A percentile compares a stretch with the other conserved stretches of the same genome.
phyloP scores from a whole-genome alignment of 1,140 invertebrate genomes.

The Zaprionus ornatus region DNA sequence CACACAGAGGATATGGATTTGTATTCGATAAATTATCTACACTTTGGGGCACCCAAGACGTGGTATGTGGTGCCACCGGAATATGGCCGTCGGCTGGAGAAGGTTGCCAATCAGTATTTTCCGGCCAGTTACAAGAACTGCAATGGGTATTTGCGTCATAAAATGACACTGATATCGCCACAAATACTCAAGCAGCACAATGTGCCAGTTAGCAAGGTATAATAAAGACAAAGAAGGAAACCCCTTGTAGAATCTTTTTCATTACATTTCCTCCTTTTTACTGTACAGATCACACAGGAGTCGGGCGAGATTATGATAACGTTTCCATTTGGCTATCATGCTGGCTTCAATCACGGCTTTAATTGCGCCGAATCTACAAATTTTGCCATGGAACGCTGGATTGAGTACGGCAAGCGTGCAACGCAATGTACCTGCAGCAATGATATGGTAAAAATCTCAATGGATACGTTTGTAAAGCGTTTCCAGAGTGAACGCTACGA shows the following conservation, averaged over 20 bases:
- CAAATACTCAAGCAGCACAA: conserved; percentile 96
- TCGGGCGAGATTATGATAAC: conserved; percentile 99
- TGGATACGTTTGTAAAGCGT: conserved; percentile 98
- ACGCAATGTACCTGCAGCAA: conserved; percentile 93
- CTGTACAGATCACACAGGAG: conserved; percentile 94
- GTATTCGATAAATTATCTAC: conserved; percentile 99
- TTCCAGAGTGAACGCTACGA: conserved; percentile 95
- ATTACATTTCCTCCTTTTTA: neutral
- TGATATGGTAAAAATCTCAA: conserved; percentile 98
- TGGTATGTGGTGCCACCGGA: conserved; percentile 99
- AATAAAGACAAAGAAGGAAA: neutral
- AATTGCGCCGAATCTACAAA: conserved; percentile 99
- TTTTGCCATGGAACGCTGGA: conserved; percentile 98
- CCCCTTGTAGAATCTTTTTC: neutral
- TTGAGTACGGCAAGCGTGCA: conserved; percentile 98
- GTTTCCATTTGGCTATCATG: conserved; percentile 98
- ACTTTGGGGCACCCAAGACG: conserved; percentile 96
- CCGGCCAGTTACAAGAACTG: conserved; percentile 94
- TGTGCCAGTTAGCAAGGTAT: conserved; percentile 95
- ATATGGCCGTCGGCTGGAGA: conserved; percentile 95
- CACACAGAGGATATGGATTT: conserved; percentile 99
- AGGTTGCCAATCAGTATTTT: conserved; percentile 96
- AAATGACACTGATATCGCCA: conserved; percentile 98
- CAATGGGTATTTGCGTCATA: conserved; percentile 98
- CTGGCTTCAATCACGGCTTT: conserved; percentile 98